Conservation (phyloP, 1,140 invertebrate species). For the Plectus sambesii region DNA sequence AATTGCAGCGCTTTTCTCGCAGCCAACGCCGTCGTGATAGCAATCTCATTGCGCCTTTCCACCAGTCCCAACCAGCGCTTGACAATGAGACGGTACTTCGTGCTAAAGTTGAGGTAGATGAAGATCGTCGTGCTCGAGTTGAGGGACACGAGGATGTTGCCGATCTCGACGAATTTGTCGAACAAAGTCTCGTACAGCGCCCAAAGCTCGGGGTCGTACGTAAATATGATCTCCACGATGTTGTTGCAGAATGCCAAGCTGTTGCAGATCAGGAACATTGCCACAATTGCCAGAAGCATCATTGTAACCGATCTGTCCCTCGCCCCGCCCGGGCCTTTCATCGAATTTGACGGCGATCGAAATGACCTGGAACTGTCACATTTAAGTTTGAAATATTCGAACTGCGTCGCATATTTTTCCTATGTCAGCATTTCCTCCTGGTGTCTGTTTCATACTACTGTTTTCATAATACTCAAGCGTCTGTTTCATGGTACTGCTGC, state of each 20-base stretch:
- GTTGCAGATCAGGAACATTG: slow-evolving; percentile 41
- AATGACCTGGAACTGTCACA: no score
- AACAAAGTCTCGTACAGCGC: slow-evolving; percentile 15
- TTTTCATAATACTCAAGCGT: no score
- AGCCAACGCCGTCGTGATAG: slow-evolving; percentile 37
- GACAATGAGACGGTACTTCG: slow-evolving; percentile 37
- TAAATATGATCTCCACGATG: slow-evolving; percentile 41
- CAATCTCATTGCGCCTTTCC: slow-evolving; percentile 31
- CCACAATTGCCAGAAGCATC: slow-evolving; percentile 44
- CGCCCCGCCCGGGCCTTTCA: no score
- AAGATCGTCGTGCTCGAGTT: slow-evolving; percentile 42
- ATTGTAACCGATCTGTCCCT: slow-evolving; percentile 40
- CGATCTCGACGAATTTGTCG: slow-evolving; percentile 30
- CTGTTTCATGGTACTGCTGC: no score
- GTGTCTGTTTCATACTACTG: no score
- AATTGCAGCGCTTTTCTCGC: slow-evolving; percentile 37
- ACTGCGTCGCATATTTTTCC: no score
- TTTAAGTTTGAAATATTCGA: no score
- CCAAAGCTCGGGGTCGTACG: no score
- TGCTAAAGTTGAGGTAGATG: slow-evolving; percentile 37
- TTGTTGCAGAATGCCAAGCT: slow-evolving; percentile 43
- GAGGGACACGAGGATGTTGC: slow-evolving; percentile 39
- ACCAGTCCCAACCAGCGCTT: slow-evolving; percentile 36
- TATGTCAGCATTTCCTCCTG: no score
- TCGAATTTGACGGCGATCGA: no score